Evolutionary conservation across 2,797 vertebrate genomes (phyloP).

Genomic region (Glossophaga mutica): DNA sequence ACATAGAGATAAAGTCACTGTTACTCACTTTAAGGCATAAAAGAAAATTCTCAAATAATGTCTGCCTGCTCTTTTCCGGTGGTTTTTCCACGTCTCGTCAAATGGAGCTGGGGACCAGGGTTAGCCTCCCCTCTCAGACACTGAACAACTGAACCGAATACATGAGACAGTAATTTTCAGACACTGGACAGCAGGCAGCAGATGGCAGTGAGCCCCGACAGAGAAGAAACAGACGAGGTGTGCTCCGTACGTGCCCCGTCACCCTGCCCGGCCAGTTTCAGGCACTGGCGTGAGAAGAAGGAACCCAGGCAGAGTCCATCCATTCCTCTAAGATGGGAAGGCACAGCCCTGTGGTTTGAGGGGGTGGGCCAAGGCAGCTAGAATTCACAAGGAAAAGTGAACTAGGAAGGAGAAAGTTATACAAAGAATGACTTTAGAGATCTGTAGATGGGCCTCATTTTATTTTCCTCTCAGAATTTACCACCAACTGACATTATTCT

Average conservation of each 20-base stretch:
- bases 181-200: neutral
- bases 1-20: neutral
- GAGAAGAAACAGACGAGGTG: neutral
- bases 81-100: neutral
- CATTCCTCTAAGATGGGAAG: neutral
- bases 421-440: neutral
- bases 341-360: neutral
- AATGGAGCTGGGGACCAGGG: neutral
- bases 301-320: neutral
- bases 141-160: neutral
- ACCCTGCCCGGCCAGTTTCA: neutral
- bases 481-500: neutral
- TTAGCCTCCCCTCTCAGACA: neutral
- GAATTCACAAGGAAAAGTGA: neutral
- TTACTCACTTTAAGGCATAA: neutral
- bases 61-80: neutral
- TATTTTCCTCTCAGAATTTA: neutral
- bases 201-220: neutral
- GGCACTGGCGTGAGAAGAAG: neutral
- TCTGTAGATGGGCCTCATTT: neutral
- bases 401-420: neutral
- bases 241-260: neutral
- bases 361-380: neutral
- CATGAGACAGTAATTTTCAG: neutral
- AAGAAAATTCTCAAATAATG: neutral